Percentiles rank a stretch among this genome's conserved stretches.
Evolutionary conservation across 2,113 vertebrate species (phyloP).

Genomic region (Pseudorhombus dupliciocellatus): DNA sequence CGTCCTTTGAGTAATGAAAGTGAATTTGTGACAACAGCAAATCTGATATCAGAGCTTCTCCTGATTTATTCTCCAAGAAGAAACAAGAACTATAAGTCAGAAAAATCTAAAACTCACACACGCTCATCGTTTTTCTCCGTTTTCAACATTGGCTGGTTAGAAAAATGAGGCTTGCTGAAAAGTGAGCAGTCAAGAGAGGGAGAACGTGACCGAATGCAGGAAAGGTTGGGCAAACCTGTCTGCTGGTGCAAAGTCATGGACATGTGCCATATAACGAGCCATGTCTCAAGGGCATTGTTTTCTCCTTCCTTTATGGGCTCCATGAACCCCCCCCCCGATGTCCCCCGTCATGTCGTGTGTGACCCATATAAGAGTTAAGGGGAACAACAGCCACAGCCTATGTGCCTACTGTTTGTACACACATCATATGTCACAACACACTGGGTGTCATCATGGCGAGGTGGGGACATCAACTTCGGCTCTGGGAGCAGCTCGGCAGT

Average conservation of each 20-base stretch:
- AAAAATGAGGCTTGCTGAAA: conserved; percentile 18
- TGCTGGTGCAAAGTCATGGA: conserved; percentile 46
- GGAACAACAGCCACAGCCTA: no score
- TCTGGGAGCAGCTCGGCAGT: conserved; percentile 32
- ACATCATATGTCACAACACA: no score
- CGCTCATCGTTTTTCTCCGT: conserved; percentile 5
- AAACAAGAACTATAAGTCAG: conserved; percentile 11
- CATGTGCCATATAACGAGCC: conserved; percentile 52
- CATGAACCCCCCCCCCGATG: conserved; percentile 32
- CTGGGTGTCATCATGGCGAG: no score
- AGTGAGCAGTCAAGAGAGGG: conserved; percentile 7
- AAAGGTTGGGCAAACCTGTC: conserved; percentile 6
- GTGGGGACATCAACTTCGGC: conserved; percentile 55
- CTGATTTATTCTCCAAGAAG: conserved; percentile 9
- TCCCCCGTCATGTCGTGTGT: no score
- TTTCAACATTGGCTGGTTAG: conserved; percentile 38
- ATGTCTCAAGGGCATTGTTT: conserved; percentile 65
- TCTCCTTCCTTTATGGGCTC: conserved; percentile 46
- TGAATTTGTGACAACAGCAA: conserved; percentile 3
- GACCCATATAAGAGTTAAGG: no score
- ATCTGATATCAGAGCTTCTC: conserved; percentile 13
- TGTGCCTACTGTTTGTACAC: no score
- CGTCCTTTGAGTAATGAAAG: neutral
- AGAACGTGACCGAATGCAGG: conserved; percentile 16
- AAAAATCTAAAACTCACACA: conserved; percentile 18